These are phyloP conservation scores for Arion vulgaris DNA, from an alignment of 1,140 invertebrate genomes.

Conservation along the genomic window DNA sequence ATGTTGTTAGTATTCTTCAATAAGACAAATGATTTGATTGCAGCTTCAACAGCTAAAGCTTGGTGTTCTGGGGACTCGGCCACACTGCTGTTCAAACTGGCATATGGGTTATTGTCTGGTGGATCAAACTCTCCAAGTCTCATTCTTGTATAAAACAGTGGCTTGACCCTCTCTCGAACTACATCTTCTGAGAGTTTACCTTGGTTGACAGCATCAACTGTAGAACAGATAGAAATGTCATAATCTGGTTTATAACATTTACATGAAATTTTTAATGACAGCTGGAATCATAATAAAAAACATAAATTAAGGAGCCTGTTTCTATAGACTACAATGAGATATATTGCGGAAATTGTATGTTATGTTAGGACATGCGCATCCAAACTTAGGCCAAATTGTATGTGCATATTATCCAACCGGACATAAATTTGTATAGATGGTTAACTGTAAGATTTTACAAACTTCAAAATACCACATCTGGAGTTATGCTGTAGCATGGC, in stretches of 20 bases:
- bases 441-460: too few relatives aligned
- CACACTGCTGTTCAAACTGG: constrained; percentile 40
- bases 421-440: too few relatives aligned
- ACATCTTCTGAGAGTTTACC: constrained; percentile 41
- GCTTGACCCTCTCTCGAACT: constrained; percentile 54
- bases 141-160: constrained; percentile 70
- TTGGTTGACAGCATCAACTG: constrained; percentile 34
- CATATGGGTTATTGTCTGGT: constrained; percentile 58
- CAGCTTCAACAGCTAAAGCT: constrained; percentile 48
- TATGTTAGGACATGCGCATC: too few relatives aligned
- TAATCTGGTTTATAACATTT: background rate
- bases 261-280: too few relatives aligned
- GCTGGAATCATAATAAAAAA: too few relatives aligned
- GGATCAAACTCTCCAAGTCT: constrained; percentile 69
- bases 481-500: too few relatives aligned
- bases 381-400: too few relatives aligned
- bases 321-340: too few relatives aligned
- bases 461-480: too few relatives aligned
- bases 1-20: constrained; percentile 58
- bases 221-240: background rate
- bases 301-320: too few relatives aligned
- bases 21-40: constrained; percentile 60
- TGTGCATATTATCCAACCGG: too few relatives aligned
- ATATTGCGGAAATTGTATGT: too few relatives aligned
- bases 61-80: constrained; percentile 57